Evolutionary conservation across 2,113 vertebrate genomes (phyloP), one percentile per base, ranked within the genome.

Genomic region (Burhinus bistriatus): DNA sequence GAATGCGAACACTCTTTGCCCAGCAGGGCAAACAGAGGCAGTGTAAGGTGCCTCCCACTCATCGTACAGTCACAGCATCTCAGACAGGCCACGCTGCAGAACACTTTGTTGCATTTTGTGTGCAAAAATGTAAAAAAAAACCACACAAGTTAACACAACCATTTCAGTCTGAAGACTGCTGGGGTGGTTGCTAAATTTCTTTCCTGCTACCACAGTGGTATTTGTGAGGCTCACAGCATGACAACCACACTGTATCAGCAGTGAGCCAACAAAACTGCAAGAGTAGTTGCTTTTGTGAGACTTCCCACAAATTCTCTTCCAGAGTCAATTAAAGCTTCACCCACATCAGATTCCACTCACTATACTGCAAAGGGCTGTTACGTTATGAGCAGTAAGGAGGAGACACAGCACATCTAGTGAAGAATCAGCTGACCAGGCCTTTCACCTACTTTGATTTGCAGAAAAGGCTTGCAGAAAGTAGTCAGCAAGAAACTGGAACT

Each of bases 11-110:
- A 6, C 9, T 42, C 36, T 75, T 70, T 86, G 42, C 94, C 64
- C 94, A 96, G 93, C 71, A 78, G 59, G 83, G 32, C 68, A 91
- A 77, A 76, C 13, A 20, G 20, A 95, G 93, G 54, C 40, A 49
- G 32, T 62, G 62, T 91, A 91, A 93, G 45, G 54, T 32, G 16
- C 84, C 88, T 90, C 96, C 92, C 65, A 93, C 76, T 84, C 78
- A 45, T 5, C 44, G n/a, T 29, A 75, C 45, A 83, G 47, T 78
- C 14, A 17, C 68, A 86, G 70, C 45, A 77, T 40, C 32, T 1
- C 16, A 80, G 62, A 85, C 6, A 9, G 80, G 69, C 80, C 25
- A 57, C 0, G 2, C 5, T 52, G 49, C 54, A 89, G 61, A 80
- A 87, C 19, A 15, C 16, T 55, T 45, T 26, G 22, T 17, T 71